A percentile compares a stretch with the other conserved stretches of the same genome.
Evolutionary conservation across 2,113 vertebrate genomes (phyloP).

Genomic region (mouse (Mus musculus)): GRCm39 chr5:80942001-80942500

Average conservation of each 20-base stretch:
- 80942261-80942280: too few relatives aligned
- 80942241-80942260: too few relatives aligned
- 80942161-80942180: too few relatives aligned
- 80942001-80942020: too few relatives aligned
- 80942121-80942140: too few relatives aligned
- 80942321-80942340: neutral
- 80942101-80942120: neutral
- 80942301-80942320: neutral
- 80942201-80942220: neutral
- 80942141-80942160: neutral
- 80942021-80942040: too few relatives aligned
- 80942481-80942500: slow-evolving; percentile 13
- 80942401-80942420: neutral
- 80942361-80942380: neutral
- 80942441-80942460: neutral
- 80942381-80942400: neutral
- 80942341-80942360: neutral
- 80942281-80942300: neutral
- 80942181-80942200: neutral
- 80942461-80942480: neutral
- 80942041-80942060: too few relatives aligned
- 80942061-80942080: too few relatives aligned
- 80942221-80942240: neutral
- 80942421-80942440: neutral
- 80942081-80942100: too few relatives aligned